Evolutionary conservation across 2,888 invertebrate species (phyloP), one percentile per base, ranked within the genome.

Genomic region (Pyrochroa serraticornis): DNA sequence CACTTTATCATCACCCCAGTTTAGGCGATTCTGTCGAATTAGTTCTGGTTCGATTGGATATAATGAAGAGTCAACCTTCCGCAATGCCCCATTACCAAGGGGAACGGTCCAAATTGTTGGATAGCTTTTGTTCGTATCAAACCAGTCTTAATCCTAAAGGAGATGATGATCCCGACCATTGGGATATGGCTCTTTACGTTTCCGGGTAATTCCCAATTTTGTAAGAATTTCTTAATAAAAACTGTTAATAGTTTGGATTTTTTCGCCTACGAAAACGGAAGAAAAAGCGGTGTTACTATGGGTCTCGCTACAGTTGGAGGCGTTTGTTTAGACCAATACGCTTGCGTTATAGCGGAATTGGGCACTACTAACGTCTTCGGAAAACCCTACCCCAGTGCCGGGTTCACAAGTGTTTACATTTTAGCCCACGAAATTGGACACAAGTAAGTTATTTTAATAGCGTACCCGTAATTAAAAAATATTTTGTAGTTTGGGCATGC

Each of bases 351-450:
- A 42, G 87, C 89, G 1, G 91, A 92, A 81, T 84, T 91, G 67
- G 91, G 91, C 37, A 86, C 88, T 0, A 85, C 85, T 1, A 90
- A 90, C 78, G 78, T 84, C 38, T 85, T 87, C 68, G 90, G 91
- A 42, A 87, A 89, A 62, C 91, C 91, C 1, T 91, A 90, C 78
- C 91, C 91, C 3, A 91, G 91, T 34, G 89, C 91, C 14, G 91
- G 92, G n/a, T 91, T 91, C 76, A 90, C 90, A 10, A 90, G 91
- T 45, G 88, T 92, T 69, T 92, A 90, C 77, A 89, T 92, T 72
- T 84, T 91, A 61, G 91, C 91, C 0, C 92, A 92, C 75, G 92
- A 92, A 82, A 91, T 92, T 59, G 92, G 91, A 61, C 92, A 90
- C 79, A 91, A 91, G 91, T 91, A 83, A 81, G 83, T 82, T 33